These are phyloP conservation scores for Neocrepidodera transversa DNA, from an alignment of 2,888 invertebrate genomes.

Conservation along the genomic window DNA sequence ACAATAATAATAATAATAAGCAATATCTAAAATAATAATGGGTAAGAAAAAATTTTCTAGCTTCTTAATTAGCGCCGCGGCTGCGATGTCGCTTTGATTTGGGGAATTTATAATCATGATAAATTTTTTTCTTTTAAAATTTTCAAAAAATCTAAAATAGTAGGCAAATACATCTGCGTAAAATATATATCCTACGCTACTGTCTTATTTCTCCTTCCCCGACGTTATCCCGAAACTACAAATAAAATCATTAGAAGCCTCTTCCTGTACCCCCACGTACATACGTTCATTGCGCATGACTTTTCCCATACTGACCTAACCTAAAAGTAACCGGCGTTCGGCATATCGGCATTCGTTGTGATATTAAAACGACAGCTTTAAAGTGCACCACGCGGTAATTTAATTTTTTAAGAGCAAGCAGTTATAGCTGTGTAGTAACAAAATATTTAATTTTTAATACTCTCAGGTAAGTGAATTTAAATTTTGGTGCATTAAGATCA, in stretches of 20 bases:
- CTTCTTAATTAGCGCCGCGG: no score
- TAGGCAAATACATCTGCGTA: no score
- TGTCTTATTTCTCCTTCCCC: background rate
- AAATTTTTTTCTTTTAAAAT: no score
- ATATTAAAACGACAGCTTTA: conserved; percentile 6
- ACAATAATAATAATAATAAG: no score
- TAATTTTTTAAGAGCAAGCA: background rate
- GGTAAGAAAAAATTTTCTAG: no score
- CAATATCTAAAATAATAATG: no score
- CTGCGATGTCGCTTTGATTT: no score
- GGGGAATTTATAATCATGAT: no score
- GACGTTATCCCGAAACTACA: conserved; percentile 16
- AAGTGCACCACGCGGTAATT: conserved; percentile 2
- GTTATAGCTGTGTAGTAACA: background rate
- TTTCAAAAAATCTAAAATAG: no score
- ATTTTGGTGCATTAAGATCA: background rate
- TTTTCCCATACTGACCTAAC: conserved; percentile 21
- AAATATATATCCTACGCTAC: background rate
- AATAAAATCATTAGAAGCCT: conserved; percentile 21
- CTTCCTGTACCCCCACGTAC: conserved; percentile 23
- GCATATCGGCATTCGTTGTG: conserved; percentile 5
- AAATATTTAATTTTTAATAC: background rate
- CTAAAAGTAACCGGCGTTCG: conserved; percentile 13
- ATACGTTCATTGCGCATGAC: conserved; percentile 17
- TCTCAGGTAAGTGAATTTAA: background rate